phyloP scores from a whole-genome alignment of 1,140 invertebrate species.

The Leguminivora glycinivorella region DNA sequence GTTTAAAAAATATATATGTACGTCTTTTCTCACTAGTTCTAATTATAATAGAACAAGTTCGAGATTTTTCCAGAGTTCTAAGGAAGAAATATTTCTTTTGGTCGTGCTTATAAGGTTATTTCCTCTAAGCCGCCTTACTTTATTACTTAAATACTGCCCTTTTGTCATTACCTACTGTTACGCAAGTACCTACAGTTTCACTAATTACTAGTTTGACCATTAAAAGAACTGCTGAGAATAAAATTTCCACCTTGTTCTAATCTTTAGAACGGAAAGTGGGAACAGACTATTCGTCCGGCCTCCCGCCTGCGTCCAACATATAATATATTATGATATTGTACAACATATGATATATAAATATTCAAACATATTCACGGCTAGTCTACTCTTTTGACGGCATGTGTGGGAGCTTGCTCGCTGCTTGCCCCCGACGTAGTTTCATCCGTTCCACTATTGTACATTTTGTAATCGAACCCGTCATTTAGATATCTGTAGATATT shows the following conservation, averaged over 20 bases:
- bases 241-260: not conserved
- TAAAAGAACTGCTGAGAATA: too few species aligned
- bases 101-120: not conserved
- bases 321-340: slow-evolving; percentile 43
- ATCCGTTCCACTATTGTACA: slow-evolving; percentile 68
- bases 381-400: slow-evolving; percentile 57
- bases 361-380: slow-evolving; percentile 40
- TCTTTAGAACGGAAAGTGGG: not conserved
- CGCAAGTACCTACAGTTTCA: too few species aligned
- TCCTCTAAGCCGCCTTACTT: not conserved
- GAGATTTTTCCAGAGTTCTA: not conserved
- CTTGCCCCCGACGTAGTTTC: slow-evolving; percentile 47
- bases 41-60: not conserved
- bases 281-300: slow-evolving; percentile 17
- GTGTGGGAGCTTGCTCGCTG: slow-evolving; percentile 15
- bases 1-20: not conserved
- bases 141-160: too few species aligned
- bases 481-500: slow-evolving; percentile 42
- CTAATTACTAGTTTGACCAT: too few species aligned
- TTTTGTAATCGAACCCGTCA: slow-evolving; percentile 48
- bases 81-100: not conserved
- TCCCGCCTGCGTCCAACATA: slow-evolving; percentile 34
- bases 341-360: slow-evolving; percentile 45
- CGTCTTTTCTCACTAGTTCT: not conserved
- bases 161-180: too few species aligned